Conservation (phyloP, 2,888 invertebrate species). For the Drosophila cognata region DNA sequence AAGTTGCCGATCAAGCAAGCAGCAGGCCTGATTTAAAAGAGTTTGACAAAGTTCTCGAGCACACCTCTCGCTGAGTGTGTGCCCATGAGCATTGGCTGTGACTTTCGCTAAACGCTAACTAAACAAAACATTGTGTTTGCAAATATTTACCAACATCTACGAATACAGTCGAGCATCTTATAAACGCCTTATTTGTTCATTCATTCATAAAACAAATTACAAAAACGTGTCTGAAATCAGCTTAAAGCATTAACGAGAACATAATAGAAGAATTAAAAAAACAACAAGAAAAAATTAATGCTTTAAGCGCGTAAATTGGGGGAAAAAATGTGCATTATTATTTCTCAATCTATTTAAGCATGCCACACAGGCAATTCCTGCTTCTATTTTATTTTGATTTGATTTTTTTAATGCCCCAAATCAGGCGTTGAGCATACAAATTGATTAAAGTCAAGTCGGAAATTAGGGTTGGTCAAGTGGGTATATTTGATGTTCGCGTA, state of each 20-base stretch:
- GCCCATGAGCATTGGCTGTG: constrained; percentile 5
- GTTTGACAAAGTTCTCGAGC: constrained; percentile 47
- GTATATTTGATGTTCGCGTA: neutral
- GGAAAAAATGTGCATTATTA: constrained; percentile 15
- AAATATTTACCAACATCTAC: constrained; percentile 57
- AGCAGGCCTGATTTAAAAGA: too few relatives aligned
- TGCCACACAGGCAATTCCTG: constrained; percentile 28
- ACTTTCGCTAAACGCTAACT: constrained; percentile 62
- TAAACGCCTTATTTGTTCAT: constrained; percentile 31
- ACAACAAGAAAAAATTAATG: neutral
- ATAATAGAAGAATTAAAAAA: constrained; percentile 10
- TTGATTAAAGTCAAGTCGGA: neutral
- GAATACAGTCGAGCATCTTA: constrained; percentile 18
- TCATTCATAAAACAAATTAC: constrained; percentile 72
- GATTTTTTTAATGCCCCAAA: constrained; percentile 45
- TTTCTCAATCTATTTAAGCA: constrained; percentile 44
- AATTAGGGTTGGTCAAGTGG: constrained; percentile 40
- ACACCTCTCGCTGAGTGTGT: constrained; percentile 48
- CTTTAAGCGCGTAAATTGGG: neutral
- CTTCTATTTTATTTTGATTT: constrained; percentile 22
- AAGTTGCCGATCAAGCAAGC: constrained; percentile 10
- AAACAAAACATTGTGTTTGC: constrained; percentile 51
- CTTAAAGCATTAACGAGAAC: constrained; percentile 25
- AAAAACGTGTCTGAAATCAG: constrained; percentile 63
- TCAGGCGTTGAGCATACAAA: constrained; percentile 57